Percentiles rank a stretch among this genome's conserved stretches.
phyloP scores from a whole-genome alignment of 2,797 vertebrate species.

The Anguilla marmorata region DNA sequence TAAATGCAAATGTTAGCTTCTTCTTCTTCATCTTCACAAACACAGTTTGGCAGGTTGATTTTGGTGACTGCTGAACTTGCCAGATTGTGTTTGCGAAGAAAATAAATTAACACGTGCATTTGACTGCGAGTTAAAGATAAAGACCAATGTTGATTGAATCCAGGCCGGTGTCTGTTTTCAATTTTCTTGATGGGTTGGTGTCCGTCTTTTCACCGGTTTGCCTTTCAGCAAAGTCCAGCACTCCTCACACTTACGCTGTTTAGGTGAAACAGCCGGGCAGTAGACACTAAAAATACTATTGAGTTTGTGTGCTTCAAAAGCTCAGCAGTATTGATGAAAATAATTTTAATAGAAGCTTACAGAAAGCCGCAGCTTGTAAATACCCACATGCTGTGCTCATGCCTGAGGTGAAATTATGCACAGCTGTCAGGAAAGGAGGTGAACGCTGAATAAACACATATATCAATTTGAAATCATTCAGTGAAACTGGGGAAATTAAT shows the following conservation, averaged over 20 bases:
- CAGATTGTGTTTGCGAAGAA: neutral
- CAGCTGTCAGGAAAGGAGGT: neutral
- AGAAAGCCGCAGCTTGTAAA: neutral
- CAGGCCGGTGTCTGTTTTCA: neutral
- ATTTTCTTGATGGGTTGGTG: neutral
- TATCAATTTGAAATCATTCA: neutral
- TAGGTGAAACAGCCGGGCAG: neutral
- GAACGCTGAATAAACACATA: neutral
- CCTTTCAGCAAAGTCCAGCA: neutral
- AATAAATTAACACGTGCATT: slow-evolving; percentile 10
- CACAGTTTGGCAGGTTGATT: neutral
- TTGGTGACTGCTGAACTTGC: neutral
- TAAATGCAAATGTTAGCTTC: neutral
- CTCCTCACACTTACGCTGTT: neutral
- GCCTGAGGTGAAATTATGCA: neutral
- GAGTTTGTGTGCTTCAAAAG: neutral
- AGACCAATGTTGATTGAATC: neutral
- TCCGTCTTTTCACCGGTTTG: neutral
- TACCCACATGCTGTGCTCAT: neutral
- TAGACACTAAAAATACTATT: neutral
- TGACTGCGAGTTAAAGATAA: neutral
- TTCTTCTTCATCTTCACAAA: neutral
- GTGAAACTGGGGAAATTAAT: neutral
- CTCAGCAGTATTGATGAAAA: neutral
- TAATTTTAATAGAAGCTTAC: neutral